A percentile compares a stretch with the other conserved stretches of the same genome.
Evolutionary conservation across 1,140 invertebrate genomes (phyloP).

Genomic region (Leptinotarsa texana): DNA sequence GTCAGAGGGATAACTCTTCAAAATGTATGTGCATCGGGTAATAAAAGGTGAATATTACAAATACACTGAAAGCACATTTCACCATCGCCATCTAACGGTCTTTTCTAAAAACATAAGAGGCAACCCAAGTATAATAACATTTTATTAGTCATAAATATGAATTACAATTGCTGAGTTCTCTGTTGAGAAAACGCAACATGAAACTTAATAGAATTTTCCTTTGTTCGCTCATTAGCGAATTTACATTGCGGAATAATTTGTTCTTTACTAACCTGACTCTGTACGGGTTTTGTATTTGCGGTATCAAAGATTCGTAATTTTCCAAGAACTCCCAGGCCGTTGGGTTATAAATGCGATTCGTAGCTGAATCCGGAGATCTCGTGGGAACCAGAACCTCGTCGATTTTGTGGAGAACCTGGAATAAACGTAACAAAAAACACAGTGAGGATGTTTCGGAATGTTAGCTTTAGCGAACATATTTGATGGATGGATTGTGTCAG

Average conservation of each 20-base stretch:
- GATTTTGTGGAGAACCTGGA: slow-evolving; percentile 78
- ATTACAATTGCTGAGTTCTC: too few species aligned
- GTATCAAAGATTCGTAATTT: slow-evolving; percentile 71
- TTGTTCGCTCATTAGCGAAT: too few species aligned
- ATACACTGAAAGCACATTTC: too few species aligned
- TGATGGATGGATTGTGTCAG: background rate
- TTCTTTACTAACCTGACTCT: slow-evolving; percentile 62
- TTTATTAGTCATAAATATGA: too few species aligned
- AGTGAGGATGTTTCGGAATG: background rate
- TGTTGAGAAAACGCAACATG: too few species aligned
- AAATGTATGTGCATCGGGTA: too few species aligned
- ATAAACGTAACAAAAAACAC: background rate
- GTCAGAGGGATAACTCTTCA: too few species aligned
- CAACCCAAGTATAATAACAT: too few species aligned
- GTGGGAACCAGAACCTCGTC: slow-evolving; percentile 78
- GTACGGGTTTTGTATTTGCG: slow-evolving; percentile 60
- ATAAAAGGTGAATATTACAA: too few species aligned
- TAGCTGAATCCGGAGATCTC: slow-evolving; percentile 60
- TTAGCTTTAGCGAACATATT: background rate
- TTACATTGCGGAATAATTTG: background rate
- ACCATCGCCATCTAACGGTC: too few species aligned
- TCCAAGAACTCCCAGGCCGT: slow-evolving; percentile 78
- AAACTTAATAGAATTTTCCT: too few species aligned
- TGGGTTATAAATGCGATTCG: slow-evolving; percentile 72
- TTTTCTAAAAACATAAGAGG: too few species aligned